phyloP scores from a whole-genome alignment of 2,888 invertebrate species.

The Lymantria monacha region DNA sequence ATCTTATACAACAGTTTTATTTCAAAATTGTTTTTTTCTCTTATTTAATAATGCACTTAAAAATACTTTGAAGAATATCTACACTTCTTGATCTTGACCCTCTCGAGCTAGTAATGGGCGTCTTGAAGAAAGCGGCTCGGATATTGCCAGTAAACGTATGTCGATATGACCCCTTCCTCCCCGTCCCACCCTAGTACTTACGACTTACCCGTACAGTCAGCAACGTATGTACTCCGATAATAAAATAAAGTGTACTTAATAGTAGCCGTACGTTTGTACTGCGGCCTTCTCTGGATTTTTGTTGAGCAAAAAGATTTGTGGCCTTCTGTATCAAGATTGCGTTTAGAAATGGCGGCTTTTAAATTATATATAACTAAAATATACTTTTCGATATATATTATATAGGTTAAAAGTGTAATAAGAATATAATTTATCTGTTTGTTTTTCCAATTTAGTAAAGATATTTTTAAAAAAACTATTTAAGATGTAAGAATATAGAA shows the following conservation, averaged over 20 bases:
- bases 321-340: neutral
- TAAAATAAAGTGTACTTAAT: constrained; percentile 28
- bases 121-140: constrained; percentile 53
- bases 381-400: too few species aligned
- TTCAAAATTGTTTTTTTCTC: too few species aligned
- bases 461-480: too few species aligned
- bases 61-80: neutral
- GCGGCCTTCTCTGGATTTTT: constrained; percentile 4
- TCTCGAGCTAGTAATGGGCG: constrained; percentile 44
- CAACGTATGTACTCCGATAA: constrained; percentile 10
- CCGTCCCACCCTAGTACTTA: constrained; percentile 35
- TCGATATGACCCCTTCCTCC: constrained; percentile 46
- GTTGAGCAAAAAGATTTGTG: constrained; percentile 1
- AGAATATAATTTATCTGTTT: too few species aligned
- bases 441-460: too few species aligned
- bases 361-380: too few species aligned
- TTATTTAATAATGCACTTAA: neutral
- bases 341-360: neutral
- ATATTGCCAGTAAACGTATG: constrained; percentile 61
- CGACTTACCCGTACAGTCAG: constrained; percentile 30
- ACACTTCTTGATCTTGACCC: constrained; percentile 37
- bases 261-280: constrained; percentile 9
- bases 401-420: too few species aligned
- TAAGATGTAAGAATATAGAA: too few species aligned
- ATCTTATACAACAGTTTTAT: too few species aligned